These are phyloP conservation scores for Disparrhopalites patrizii DNA, from an alignment of 2,888 invertebrate genomes.

Conservation along the genomic window DNA sequence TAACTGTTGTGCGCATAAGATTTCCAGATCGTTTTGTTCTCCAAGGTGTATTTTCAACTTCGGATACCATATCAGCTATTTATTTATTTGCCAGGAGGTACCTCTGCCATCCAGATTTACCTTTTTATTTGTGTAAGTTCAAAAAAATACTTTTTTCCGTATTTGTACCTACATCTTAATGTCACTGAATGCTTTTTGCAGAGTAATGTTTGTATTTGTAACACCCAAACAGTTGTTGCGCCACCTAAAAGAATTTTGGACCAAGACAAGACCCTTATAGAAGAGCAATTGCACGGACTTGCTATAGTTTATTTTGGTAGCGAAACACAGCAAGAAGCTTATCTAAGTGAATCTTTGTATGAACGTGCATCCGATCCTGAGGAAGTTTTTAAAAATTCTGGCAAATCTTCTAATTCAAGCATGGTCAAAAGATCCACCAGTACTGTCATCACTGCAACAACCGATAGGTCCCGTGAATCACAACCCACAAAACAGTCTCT, in stretches of 20 bases:
- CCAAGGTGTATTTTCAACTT: slow-evolving; percentile 77
- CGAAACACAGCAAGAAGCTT: slow-evolving; percentile 9
- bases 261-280: slow-evolving; percentile 61
- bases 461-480: too few relatives aligned
- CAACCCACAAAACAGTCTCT: neutral
- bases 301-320: slow-evolving; percentile 69
- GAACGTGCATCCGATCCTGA: slow-evolving; percentile 33
- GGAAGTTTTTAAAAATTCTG: slow-evolving; percentile 26
- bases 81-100: slow-evolving; percentile 69
- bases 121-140: slow-evolving; percentile 80
- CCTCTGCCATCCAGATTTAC: slow-evolving; percentile 61
- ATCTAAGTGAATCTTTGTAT: slow-evolving; percentile 25
- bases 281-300: slow-evolving; percentile 72
- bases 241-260: slow-evolving; percentile 71
- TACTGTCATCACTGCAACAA: too few relatives aligned
- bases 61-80: slow-evolving; percentile 67
- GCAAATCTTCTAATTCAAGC: too few relatives aligned
- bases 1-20: slow-evolving; percentile 72
- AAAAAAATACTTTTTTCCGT: too few relatives aligned
- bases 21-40: slow-evolving; percentile 82
- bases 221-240: slow-evolving; percentile 68
- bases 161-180: too few relatives aligned
- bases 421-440: too few relatives aligned
- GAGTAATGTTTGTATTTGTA: neutral
- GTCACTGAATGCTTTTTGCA: too few relatives aligned